Evolutionary conservation across 2,113 vertebrate species (phyloP), one percentile per base, ranked within the genome.

Genomic region (Monopterus albus): DNA sequence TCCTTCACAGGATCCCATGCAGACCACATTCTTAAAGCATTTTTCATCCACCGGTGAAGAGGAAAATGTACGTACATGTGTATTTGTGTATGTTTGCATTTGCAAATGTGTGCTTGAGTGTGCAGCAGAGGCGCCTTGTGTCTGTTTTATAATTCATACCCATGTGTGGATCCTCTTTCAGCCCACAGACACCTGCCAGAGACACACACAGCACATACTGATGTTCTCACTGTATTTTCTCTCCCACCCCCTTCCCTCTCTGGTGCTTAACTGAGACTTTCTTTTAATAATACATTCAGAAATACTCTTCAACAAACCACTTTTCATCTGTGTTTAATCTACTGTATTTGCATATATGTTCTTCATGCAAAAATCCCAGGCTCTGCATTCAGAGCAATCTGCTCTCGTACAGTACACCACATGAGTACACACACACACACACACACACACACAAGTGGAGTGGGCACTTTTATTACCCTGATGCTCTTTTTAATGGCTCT

Each of bases 71-170:
- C 42, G 21, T 68, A 26, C 25, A 5, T 39, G 49, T 58, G 39
- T 36, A 49, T 62, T 31, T 65, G 26, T 14, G 31, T 56, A 45
- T 9, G 29, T 72, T 63, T 77, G 62, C 45, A 63, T 75, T 47
- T 45, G 53, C 38, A 31, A 55, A 57, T 68, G 55, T 20, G 75
- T 38, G 51, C 61, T 55, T 53, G 79, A 53, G 69, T 17, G 36
- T 7, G 40, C 36, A 42, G 70, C 62, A 59, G 70, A 78, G 75
- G 70, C 59, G 63, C 68, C 64, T 59, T 9, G 47, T 57, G 58
- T 78, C 74, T 80, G 77, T 82, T 89, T 87, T 89, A 89, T 87
- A 82, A 91, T 90, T 89, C 85, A 88, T 87, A 86, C 82, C 87
- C 72, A 72, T 78, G 66, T 80, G 87, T 85, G 83, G 84, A 87